Evolutionary conservation across 2,888 invertebrate species (phyloP), one percentile per base, ranked within the genome.

Genomic region (Xestia rhomboidea): DNA sequence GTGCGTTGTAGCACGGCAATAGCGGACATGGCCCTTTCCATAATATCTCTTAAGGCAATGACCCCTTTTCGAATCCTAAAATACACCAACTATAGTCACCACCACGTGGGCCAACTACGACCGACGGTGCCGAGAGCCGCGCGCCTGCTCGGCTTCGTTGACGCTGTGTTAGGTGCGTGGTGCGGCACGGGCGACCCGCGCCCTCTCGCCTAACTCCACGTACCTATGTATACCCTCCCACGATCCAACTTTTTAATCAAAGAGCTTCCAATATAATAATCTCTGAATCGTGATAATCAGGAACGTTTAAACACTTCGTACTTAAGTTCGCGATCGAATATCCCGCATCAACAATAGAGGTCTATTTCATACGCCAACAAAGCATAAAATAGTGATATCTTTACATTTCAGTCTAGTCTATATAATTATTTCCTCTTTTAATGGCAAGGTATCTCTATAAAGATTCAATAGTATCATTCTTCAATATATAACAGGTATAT

Each of bases 371-470:
- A 94, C 95, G 95, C 95, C 95, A 96, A 96, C 95, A 96, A 96
- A 96, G 96, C 96, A 96, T 96, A 96, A 95, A 96, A 96, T 96
- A 96, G 95, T 96, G 96, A 96, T 96, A 96, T 96, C 94, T 96
- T 96, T 96, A 96, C 95, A 95, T 95, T 93, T 96, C 96, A 96
- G 96, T 96, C 96, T 96, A 96, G 96, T 95, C 96, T 96, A 96
- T 96, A 96, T 95, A 95, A 96, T 96, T 95, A 95, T 94, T 95
- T 93, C 92, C 93, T 92, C 93, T 92, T 94, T 96, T 94, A 95
- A 95, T 96, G 96, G 96, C 96, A 96, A 96, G 96, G 96, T 96
- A 95, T 96, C 95, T 94, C 96, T 96, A 96, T 95, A 96, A 95
- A 96, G 96, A 96, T 95, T 96, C 95, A 95, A 96, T 96, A 96